Evolutionary conservation across 2,797 vertebrate species (phyloP).

Genomic region (Austrolebias charrua): DNA sequence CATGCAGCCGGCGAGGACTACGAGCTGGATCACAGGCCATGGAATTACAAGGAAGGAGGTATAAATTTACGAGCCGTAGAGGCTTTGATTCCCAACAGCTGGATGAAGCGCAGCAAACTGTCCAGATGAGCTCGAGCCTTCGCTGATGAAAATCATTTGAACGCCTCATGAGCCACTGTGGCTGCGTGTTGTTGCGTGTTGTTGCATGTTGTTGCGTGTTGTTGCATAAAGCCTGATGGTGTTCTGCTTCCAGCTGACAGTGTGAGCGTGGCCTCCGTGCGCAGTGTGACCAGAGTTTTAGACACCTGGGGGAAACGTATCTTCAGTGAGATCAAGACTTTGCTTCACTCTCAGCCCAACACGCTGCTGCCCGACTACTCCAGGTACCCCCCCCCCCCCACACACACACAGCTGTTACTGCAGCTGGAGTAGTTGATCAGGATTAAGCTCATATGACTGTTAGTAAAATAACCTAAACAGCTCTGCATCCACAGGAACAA

Average conservation of each 20-base stretch:
- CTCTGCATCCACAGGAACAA: too few species aligned
- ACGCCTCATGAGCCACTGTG: slow-evolving; percentile 15
- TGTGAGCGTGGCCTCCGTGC: slow-evolving; percentile 80
- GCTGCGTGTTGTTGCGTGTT: not conserved
- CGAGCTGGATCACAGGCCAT: slow-evolving; percentile 79
- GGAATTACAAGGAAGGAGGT: slow-evolving; percentile 87
- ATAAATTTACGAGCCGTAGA: slow-evolving; percentile 45
- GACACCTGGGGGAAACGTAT: slow-evolving; percentile 83
- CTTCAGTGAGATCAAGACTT: slow-evolving; percentile 81
- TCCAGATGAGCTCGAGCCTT: slow-evolving; percentile 3
- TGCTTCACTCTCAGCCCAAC: slow-evolving; percentile 80
- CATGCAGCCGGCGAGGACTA: slow-evolving; percentile 66
- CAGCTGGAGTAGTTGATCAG: too few species aligned
- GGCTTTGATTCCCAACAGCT: slow-evolving; percentile 22
- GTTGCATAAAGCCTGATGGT: slow-evolving; percentile 26
- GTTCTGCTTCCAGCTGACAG: slow-evolving; percentile 73
- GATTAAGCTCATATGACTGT: too few species aligned
- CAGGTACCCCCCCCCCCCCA: slow-evolving; percentile 59
- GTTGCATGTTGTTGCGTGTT: not conserved
- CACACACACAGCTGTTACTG: too few species aligned
- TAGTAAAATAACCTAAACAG: too few species aligned
- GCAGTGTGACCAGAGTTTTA: slow-evolving; percentile 81
- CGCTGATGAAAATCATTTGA: slow-evolving; percentile 5
- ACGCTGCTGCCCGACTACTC: slow-evolving; percentile 82
- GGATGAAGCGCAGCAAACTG: slow-evolving; percentile 22